phyloP scores from a whole-genome alignment of 2,797 vertebrate genomes.

The Acropternis orthonyx region DNA sequence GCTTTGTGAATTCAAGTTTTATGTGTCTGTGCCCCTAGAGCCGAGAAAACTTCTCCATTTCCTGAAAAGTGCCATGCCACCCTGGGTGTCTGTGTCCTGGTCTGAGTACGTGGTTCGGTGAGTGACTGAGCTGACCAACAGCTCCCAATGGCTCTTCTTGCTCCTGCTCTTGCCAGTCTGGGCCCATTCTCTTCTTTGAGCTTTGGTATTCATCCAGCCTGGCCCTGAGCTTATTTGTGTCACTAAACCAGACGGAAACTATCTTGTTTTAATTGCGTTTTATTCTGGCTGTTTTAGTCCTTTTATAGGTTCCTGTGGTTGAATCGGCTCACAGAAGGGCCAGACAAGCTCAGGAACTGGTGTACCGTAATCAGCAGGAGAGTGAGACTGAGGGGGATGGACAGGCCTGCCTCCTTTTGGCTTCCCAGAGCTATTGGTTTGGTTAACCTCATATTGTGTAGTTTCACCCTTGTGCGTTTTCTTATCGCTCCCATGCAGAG shows the following conservation, averaged over 20 bases:
- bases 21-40: neutral
- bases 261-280: slow-evolving; percentile 33
- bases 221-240: neutral
- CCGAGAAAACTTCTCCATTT: neutral
- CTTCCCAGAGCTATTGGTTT: neutral
- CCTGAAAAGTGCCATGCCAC: neutral
- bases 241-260: slow-evolving; percentile 3
- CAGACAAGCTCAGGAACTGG: neutral
- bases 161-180: neutral
- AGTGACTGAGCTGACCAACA: neutral
- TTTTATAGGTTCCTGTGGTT: slow-evolving; percentile 39
- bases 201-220: neutral
- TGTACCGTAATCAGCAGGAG: neutral
- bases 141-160: neutral
- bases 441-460: neutral
- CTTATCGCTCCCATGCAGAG: neutral
- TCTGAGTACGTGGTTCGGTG: neutral
- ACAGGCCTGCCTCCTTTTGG: neutral
- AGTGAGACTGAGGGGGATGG: neutral
- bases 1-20: neutral
- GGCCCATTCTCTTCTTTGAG: neutral
- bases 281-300: neutral
- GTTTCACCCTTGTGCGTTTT: neutral
- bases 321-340: neutral
- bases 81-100: neutral